Conservation (phyloP, 2,113 vertebrate species). For the Perca fluviatilis region DNA sequence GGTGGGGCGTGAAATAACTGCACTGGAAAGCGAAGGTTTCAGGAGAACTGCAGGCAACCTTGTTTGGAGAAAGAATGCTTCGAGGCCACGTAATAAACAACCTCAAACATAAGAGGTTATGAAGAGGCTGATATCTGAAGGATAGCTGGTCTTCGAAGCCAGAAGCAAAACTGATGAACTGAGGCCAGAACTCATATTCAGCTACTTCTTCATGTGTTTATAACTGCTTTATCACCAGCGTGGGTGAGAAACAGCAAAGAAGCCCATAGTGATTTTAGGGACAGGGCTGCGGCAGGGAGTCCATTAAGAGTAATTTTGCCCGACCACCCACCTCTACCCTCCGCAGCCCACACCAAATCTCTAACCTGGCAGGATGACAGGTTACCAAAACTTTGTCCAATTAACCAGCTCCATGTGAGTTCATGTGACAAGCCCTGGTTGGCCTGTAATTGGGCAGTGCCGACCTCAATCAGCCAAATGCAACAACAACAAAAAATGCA, state of each 20-base stretch:
- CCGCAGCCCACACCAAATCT: slow-evolving; percentile 24
- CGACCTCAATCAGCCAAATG: slow-evolving; percentile 54
- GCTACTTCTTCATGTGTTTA: background rate
- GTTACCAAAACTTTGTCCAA: slow-evolving; percentile 64
- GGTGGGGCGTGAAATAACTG: slow-evolving; percentile 17
- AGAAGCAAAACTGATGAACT: background rate
- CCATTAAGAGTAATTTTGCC: slow-evolving; percentile 30
- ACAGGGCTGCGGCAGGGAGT: slow-evolving; percentile 11
- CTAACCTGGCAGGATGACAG: slow-evolving; percentile 67
- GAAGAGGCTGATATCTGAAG: background rate
- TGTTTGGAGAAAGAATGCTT: background rate
- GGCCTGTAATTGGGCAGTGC: slow-evolving; percentile 64
- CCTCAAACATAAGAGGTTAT: background rate
- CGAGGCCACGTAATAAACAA: slow-evolving; percentile 12
- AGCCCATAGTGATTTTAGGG: slow-evolving; percentile 42
- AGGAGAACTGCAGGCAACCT: background rate
- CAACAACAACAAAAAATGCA: slow-evolving; percentile 23
- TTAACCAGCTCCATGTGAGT: slow-evolving; percentile 56
- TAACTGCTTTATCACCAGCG: background rate
- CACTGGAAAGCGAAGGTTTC: slow-evolving; percentile 17
- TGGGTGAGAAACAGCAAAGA: slow-evolving; percentile 1
- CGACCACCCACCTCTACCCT: slow-evolving; percentile 46
- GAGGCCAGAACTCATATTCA: slow-evolving; percentile 9
- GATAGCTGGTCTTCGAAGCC: background rate
- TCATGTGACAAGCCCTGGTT: slow-evolving; percentile 48